Evolutionary conservation across 2,113 vertebrate genomes (phyloP).

Genomic region (Barnardius zonarius): DNA sequence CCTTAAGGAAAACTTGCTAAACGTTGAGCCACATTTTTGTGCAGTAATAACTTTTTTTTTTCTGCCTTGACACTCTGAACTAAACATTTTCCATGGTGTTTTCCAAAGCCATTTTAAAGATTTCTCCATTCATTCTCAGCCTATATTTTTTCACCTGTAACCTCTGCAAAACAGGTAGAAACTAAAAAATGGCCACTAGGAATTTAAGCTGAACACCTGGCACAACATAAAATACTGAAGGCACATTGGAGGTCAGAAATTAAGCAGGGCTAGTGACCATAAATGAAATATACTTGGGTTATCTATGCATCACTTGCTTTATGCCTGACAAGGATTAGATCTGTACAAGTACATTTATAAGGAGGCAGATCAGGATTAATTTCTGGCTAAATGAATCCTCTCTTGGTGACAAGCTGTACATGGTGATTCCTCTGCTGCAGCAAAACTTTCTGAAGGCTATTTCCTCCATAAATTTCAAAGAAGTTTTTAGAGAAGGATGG

Average conservation of each 20-base stretch:
- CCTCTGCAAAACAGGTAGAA: background rate
- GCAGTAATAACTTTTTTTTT: background rate
- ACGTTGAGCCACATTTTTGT: background rate
- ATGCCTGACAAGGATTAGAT: background rate
- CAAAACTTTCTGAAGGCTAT: background rate
- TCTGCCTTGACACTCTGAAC: background rate
- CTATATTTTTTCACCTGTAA: background rate
- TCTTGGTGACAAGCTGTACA: background rate
- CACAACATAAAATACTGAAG: background rate
- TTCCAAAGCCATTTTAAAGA: background rate
- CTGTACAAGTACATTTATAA: background rate
- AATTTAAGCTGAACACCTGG: background rate
- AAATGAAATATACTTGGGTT: background rate
- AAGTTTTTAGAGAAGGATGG: background rate
- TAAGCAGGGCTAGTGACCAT: background rate
- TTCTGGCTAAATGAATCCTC: constrained; percentile 29
- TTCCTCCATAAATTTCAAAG: background rate
- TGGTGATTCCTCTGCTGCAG: background rate
- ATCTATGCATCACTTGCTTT: constrained; percentile 7
- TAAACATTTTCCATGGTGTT: background rate
- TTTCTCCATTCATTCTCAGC: background rate
- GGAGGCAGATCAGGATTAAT: background rate
- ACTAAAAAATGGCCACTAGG: background rate
- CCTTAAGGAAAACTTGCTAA: background rate
- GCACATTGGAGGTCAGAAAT: background rate